Base-by-base conservation (phyloP, 2,797 vertebrate genomes). In the Acrossocheilus wenchowensis region DNA sequence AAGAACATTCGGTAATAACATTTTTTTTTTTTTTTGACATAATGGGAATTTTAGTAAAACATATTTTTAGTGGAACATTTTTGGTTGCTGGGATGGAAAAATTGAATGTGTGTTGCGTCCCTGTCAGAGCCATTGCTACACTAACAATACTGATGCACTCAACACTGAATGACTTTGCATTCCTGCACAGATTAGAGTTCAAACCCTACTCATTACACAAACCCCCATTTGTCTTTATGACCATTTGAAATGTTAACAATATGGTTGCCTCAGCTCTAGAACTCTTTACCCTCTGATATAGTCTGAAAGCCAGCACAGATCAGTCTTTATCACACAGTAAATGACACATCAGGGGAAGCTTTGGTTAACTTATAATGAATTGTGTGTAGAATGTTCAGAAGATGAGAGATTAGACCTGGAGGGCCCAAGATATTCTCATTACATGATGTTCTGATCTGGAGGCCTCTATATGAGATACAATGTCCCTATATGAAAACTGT, bases 121-220 rank as follows among this genome's bases (percentile, higher is more conserved):
- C 6, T 48, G 26, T 48, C 1, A 0, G 9, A 48, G 78, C 15
- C 10, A 48, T 66, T 48, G 9, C 60, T 36, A 80, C 17, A 52
- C 9, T 26, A 39, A 64, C 60, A 36, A 12, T 78, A 23, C 39
- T 81, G 43, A 81, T 48, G 10, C n/a, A 14, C 41, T 81, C 34
- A 41, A 17, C 54, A 19, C 1, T 10, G 39, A 75, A 62, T 78
- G 84, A 83, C 72, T 81, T 78, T 81, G 15, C 82, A 82, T 82
- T 83, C 52, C 52, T 84, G 64, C 64, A 11, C 69, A 86, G 62
- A 87, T 87, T 81, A 86, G 41, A 71, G 45, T 45, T 54, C 26
- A 60, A 85, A 26, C 19, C n/a, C 81, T 81, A 60, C 7, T 48
- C 57, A 48, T 82, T 73, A 54, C 36, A 79, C n/a, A 86, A 26